Percentiles rank a stretch among this genome's conserved stretches.
Conservation (phyloP, 1,140 invertebrate genomes). For the Zaprionus gabonicus region DNA sequence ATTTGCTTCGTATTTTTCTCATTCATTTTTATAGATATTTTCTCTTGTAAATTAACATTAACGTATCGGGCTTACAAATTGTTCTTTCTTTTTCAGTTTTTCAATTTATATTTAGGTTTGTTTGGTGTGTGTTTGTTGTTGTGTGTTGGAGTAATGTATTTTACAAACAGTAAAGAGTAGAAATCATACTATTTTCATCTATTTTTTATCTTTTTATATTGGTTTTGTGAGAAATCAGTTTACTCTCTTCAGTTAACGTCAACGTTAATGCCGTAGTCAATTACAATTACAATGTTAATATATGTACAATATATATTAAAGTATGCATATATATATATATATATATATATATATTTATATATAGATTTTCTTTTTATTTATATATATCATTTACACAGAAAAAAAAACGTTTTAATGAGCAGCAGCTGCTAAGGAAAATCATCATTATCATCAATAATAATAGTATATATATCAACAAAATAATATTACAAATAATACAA, state of each 20-base stretch:
- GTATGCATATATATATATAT: constrained; percentile 56
- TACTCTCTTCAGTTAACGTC: constrained; percentile 51
- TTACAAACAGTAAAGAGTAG: constrained; percentile 52
- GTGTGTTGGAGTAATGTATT: constrained; percentile 24
- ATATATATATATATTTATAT: constrained; percentile 29
- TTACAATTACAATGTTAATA: constrained; percentile 50
- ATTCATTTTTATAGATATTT: constrained; percentile 33
- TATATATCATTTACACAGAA: constrained; percentile 41
- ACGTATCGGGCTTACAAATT: constrained; percentile 34
- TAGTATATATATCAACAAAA: constrained; percentile 31
- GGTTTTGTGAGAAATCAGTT: constrained; percentile 47
- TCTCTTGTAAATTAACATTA: constrained; percentile 46
- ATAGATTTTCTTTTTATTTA: background rate
- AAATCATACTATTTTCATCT: constrained; percentile 42
- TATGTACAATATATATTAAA: constrained; percentile 73
- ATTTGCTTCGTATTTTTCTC: constrained; percentile 40
- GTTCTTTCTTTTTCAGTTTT: constrained; percentile 13
- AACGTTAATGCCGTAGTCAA: constrained; percentile 58
- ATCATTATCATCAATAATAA: constrained; percentile 9
- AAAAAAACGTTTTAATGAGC: constrained; percentile 31
- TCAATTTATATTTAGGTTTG: background rate
- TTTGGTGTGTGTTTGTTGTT: constrained; percentile 20
- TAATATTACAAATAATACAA: constrained; percentile 28
- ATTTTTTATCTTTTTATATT: constrained; percentile 17
- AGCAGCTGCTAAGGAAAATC: constrained; percentile 34